Base-by-base conservation (phyloP, 2,888 invertebrate species). In the Gymnocheta viridis region DNA sequence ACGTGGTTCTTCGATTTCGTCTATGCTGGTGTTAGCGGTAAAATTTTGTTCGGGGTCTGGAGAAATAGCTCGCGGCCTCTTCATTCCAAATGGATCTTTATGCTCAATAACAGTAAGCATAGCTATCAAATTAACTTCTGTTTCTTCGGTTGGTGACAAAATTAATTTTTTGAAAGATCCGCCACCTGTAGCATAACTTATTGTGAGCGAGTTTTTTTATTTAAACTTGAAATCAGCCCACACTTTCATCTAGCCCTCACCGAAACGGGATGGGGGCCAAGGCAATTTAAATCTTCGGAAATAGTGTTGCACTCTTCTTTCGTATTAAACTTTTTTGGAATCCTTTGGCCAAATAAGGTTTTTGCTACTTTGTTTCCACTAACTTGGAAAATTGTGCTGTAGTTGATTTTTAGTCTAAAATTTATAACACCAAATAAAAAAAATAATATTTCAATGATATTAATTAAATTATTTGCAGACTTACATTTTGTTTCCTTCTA, bases 271-370 rank as follows among this genome's bases (percentile, higher is more conserved):
- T n/a, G n/a, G n/a, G n/a, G n/a, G n/a, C n/a, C n/a, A n/a, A n/a
- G n/a, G n/a, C n/a, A n/a, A n/a, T n/a, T n/a, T n/a, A n/a, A n/a
- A n/a, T n/a, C n/a, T n/a, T n/a, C n/a, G n/a, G n/a, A n/a, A n/a
- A n/a, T n/a, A n/a, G n/a, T n/a, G n/a, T n/a, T n/a, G n/a, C n/a
- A n/a, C n/a, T n/a, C n/a, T n/a, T n/a, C n/a, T n/a, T n/a, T n/a
- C n/a, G n/a, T n/a, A n/a, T n/a, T n/a, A n/a, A n/a, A n/a, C n/a
- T n/a, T n/a, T n/a, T n/a, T 17, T 49, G 27, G 10, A 19, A 32
- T 10, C 49, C 29, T 22, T 66, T 66, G 49, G 47, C 49, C 66
- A 66, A 67, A 67, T 51, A 67, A 7, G 51, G 12, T 38, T 56
- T 70, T 6, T 56, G 29, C 29, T 67, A 35, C 56, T 56, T 41